These are phyloP conservation scores for Ferdinandea cuprea DNA, from an alignment of 2,888 invertebrate species.

Conservation along the genomic window DNA sequence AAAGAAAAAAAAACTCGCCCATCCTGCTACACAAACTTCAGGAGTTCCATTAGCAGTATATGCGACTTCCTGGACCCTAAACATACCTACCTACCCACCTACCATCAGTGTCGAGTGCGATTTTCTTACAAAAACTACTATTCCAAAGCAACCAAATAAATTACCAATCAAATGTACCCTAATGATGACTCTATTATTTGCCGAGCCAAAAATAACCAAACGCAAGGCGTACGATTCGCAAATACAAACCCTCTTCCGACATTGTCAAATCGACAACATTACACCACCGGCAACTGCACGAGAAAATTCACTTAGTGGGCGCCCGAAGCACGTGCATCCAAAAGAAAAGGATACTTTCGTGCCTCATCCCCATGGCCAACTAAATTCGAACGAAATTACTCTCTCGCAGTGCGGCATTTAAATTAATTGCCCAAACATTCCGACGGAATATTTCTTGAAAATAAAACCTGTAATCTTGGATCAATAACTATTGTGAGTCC, in stretches of 20 bases:
- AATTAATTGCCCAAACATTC: slow-evolving; percentile 69
- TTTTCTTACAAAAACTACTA: slow-evolving; percentile 6
- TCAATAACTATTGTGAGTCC: slow-evolving; percentile 59
- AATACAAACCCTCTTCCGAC: slow-evolving; percentile 45
- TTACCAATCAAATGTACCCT: slow-evolving; percentile 57
- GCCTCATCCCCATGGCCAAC: slow-evolving; percentile 21
- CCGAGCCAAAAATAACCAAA: slow-evolving; percentile 26
- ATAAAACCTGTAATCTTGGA: slow-evolving; percentile 61
- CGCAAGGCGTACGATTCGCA: slow-evolving; percentile 44
- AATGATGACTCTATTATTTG: slow-evolving; percentile 45
- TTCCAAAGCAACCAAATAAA: slow-evolving; percentile 59
- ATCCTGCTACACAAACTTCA: neutral
- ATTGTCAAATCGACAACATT: slow-evolving; percentile 69
- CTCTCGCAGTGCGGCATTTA: slow-evolving; percentile 62
- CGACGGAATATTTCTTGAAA: slow-evolving; percentile 49
- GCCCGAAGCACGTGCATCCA: slow-evolving; percentile 44
- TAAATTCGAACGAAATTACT: slow-evolving; percentile 50
- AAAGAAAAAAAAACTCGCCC: no score
- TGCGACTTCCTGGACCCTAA: neutral
- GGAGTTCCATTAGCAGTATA: neutral
- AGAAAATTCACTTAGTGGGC: slow-evolving; percentile 57
- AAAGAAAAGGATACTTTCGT: slow-evolving; percentile 41
- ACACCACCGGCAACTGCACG: slow-evolving; percentile 33
- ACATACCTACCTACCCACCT: no score
- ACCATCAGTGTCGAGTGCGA: neutral